A percentile compares a stretch with the other conserved stretches of the same genome.
Evolutionary conservation across 23 tunicate species (phyloP).

Genomic region (Oikopleura albicans): DNA sequence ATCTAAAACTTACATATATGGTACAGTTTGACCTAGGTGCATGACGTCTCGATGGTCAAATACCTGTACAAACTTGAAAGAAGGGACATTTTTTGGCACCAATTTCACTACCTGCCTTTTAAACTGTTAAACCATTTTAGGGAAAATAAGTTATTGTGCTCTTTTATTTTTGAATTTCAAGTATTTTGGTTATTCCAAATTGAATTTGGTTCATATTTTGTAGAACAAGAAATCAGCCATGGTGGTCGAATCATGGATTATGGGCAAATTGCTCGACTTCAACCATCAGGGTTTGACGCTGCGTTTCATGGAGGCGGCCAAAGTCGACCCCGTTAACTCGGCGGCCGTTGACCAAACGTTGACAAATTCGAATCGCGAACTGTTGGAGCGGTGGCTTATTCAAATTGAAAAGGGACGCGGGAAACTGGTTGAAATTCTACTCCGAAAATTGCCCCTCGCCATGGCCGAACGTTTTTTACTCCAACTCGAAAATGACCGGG

Average conservation of each 20-base stretch:
- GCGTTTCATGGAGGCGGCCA: slow-evolving; percentile 1
- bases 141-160: too few species aligned
- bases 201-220: too few species aligned
- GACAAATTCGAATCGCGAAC: background rate
- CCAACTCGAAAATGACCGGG: slow-evolving; percentile 8
- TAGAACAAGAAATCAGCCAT: too few species aligned
- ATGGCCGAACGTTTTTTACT: slow-evolving; percentile 6
- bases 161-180: too few species aligned
- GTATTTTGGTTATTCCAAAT: too few species aligned
- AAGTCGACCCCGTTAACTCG: background rate
- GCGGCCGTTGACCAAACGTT: background rate
- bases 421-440: slow-evolving; percentile 12
- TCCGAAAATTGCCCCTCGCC: background rate
- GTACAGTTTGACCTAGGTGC: too few species aligned
- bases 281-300: slow-evolving; percentile 16
- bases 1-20: too few species aligned
- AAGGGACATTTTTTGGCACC: too few species aligned
- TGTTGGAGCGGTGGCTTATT: background rate
- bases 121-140: too few species aligned
- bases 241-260: slow-evolving; percentile 18
- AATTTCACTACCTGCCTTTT: too few species aligned
- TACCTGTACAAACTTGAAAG: too few species aligned
- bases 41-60: too few species aligned
- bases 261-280: slow-evolving; percentile 19
- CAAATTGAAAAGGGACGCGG: slow-evolving; percentile 15